Percentiles rank a stretch among this genome's conserved stretches.
Evolutionary conservation across 1,140 invertebrate species (phyloP).

Genomic region (Tetramorium simillimum): DNA sequence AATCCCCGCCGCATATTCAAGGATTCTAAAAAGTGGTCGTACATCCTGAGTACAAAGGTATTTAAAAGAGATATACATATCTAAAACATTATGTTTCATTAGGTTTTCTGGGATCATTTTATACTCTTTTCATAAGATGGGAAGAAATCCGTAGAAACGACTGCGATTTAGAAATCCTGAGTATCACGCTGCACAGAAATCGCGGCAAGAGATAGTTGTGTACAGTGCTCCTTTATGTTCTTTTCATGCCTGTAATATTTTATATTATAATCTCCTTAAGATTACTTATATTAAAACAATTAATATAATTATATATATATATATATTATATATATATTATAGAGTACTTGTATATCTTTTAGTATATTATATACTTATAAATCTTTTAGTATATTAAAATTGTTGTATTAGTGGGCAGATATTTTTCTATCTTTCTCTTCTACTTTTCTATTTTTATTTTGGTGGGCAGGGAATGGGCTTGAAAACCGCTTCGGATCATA

Average conservation of each 20-base stretch:
- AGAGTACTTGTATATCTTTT: too few relatives aligned
- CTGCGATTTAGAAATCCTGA: slow-evolving; percentile 11
- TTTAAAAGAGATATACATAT: neutral
- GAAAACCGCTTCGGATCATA: neutral
- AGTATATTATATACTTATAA: too few relatives aligned
- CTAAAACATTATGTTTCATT: neutral
- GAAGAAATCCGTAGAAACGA: neutral
- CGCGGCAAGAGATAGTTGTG: neutral
- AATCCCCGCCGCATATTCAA: slow-evolving; percentile 21
- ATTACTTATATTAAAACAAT: neutral
- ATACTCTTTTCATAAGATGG: neutral
- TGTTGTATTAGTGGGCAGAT: neutral
- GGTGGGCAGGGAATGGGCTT: neutral
- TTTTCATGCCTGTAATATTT: neutral
- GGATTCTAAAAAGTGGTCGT: slow-evolving; percentile 7
- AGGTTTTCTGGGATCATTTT: neutral
- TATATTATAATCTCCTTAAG: neutral
- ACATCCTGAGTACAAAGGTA: neutral
- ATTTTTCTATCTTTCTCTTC: slow-evolving; percentile 22
- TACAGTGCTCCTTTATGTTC: neutral
- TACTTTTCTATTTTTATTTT: slow-evolving; percentile 3
- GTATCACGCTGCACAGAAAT: neutral
- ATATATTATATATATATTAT: too few relatives aligned
- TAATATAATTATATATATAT: too few relatives aligned
- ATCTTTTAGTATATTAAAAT: neutral